phyloP scores from a whole-genome alignment of 2,113 vertebrate genomes.

The Hassar affinis region DNA sequence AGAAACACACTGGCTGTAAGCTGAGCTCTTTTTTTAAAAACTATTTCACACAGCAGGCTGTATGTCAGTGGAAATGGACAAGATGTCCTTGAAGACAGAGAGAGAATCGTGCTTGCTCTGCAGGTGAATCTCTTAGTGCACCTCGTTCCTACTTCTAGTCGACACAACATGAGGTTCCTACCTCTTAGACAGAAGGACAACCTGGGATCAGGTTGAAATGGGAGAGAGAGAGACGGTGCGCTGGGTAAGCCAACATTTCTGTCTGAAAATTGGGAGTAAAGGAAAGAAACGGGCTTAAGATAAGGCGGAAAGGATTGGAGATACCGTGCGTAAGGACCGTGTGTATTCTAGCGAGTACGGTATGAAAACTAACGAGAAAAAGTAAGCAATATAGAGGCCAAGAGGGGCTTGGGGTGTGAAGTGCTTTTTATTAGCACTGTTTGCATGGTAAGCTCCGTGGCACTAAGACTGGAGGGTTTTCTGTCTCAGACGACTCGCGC shows the following conservation, averaged over 20 bases:
- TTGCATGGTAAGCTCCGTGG: neutral
- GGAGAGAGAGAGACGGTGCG: neutral
- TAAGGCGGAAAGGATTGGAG: neutral
- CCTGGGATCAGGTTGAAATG: neutral
- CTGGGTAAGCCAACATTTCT: neutral
- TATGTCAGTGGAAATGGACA: neutral
- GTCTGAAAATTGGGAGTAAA: neutral
- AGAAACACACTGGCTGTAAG: constrained; percentile 3
- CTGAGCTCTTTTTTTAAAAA: constrained; percentile 40
- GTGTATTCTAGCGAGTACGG: neutral
- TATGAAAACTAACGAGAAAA: constrained; percentile 13
- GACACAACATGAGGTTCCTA: constrained; percentile 25
- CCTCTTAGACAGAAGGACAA: constrained; percentile 11
- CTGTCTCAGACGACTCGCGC: neutral
- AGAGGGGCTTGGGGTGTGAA: neutral
- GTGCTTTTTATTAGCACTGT: neutral
- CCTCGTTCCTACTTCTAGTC: constrained; percentile 13
- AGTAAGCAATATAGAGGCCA: neutral
- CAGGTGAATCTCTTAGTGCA: constrained; percentile 62
- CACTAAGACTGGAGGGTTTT: neutral
- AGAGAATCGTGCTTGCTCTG: constrained; percentile 38
- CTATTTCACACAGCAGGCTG: neutral
- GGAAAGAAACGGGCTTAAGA: constrained; percentile 1
- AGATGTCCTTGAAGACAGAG: neutral
- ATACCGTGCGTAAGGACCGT: neutral